Base-by-base conservation (phyloP, 2,888 invertebrate genomes). In the Drosophila atroscutellata region DNA sequence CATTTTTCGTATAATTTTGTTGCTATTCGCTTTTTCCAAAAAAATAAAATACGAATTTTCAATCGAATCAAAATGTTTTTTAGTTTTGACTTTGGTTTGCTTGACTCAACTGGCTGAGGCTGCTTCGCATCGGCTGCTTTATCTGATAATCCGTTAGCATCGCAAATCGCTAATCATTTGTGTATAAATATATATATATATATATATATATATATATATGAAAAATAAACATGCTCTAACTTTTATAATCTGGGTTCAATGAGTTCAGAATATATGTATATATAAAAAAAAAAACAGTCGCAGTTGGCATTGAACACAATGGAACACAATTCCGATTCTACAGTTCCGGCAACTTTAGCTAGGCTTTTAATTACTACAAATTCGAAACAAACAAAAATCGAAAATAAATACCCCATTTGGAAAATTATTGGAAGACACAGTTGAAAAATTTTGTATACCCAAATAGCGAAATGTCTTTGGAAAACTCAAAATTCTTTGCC, bases 401-500 rank as follows among this genome's bases (percentile, higher is more conserved):
- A 26, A 47, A 56, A 49, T 26, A 36, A 52, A 64, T 64, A 18
- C 45, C 39, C 13, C 5, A 13, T 77, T 81, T 34, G 66, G 50
- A 28, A 55, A 60, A 36, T 28, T 18, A 30, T 50, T 56, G 24
- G 36, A 26, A 26, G 3, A 32, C 13, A 37, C 37, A 47, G 26
- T 20, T 36, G 37, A 45, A 70, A 61, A 71, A 56, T 70, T 70
- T 54, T 8, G 28, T 69, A 51, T 32, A 26, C 0, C 42, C 4
- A 56, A 72, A 56, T 57, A 50, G 49, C 34, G 51, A 26, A 80
- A 80, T 80, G 81, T 80, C 81, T 39, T 61, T 83, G 61, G 81
- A 86, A 24, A 59, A 70, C 34, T 64, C 81, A 1, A 83, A 65
- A 67, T 85, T 76, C 18, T 63, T 56, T n/a, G 68, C 61, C 32